Conservation (phyloP, 35 echinoderm and acorn worm genomes). For the Strongylocentrotus purpuratus region DNA sequence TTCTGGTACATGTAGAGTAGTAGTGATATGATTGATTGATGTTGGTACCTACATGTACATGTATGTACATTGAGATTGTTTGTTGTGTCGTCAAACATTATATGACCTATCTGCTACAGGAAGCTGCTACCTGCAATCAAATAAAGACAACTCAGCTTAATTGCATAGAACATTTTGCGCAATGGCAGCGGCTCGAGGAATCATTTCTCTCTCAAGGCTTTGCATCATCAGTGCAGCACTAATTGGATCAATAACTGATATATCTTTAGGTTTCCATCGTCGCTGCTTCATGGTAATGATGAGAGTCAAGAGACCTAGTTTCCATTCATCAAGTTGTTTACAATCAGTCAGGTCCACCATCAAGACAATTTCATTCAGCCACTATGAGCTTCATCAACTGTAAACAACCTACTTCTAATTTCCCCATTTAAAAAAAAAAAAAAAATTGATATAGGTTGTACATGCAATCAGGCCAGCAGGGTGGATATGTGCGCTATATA, state of each 20-base stretch:
- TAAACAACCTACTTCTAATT: not conserved
- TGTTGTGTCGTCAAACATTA: not conserved
- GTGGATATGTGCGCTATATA: no score
- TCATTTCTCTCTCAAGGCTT: not conserved
- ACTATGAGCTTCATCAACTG: not conserved
- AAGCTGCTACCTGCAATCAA: not conserved
- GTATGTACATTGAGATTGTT: not conserved
- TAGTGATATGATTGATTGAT: not conserved
- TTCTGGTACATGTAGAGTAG: not conserved
- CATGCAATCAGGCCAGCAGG: no score
- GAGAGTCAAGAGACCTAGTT: not conserved
- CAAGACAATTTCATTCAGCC: not conserved
- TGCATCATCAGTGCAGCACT: not conserved
- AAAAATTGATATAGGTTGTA: no score
- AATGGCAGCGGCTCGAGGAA: not conserved
- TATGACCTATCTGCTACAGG: not conserved
- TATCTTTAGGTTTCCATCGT: not conserved
- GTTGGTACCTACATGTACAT: not conserved
- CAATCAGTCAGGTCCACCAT: not conserved
- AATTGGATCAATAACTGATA: constrained; percentile 12
- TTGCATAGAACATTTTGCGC: not conserved
- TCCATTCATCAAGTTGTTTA: not conserved
- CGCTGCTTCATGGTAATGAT: not conserved
- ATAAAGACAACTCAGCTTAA: not conserved
- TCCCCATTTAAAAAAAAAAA: no score